Percentiles rank a stretch among this genome's conserved stretches.
These are phyloP conservation scores for Dicentrarchus labrax DNA, from an alignment of 2,113 vertebrate genomes.

Conservation along the genomic window DNA sequence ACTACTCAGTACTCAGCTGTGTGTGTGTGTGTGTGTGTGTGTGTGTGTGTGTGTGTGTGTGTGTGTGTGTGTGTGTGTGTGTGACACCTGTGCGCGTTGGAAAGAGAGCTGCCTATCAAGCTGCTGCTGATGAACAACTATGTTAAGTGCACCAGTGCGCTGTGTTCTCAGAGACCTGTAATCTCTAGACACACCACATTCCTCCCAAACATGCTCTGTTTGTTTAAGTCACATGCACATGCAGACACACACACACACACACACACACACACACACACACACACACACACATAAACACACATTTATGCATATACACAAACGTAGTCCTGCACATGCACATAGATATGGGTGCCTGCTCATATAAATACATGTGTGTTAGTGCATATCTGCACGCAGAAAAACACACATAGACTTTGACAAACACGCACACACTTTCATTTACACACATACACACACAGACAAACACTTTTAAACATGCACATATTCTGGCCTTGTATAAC, in stretches of 20 bases:
- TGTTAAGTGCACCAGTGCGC: conserved; percentile 53
- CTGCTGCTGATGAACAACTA: conserved; percentile 62
- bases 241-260: background rate
- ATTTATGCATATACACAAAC: background rate
- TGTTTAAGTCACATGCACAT: conserved; percentile 55
- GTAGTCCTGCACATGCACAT: background rate
- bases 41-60: conserved; percentile 12
- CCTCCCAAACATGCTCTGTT: conserved; percentile 55
- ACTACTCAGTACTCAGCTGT: background rate
- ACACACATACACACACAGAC: conserved; percentile 22
- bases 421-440: background rate
- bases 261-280: background rate
- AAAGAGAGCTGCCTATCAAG: conserved; percentile 39
- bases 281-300: background rate
- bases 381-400: background rate
- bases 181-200: conserved; percentile 67
- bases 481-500: conserved; percentile 34
- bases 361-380: background rate
- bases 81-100: conserved; percentile 19
- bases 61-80: conserved; percentile 17
- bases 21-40: conserved; percentile 11
- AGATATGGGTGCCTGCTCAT: background rate
- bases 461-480: conserved; percentile 38
- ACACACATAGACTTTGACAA: background rate
- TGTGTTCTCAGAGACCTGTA: conserved; percentile 47